These are phyloP conservation scores for Bilobella aurantiaca DNA, from an alignment of 1,140 invertebrate genomes.

Conservation along the genomic window DNA sequence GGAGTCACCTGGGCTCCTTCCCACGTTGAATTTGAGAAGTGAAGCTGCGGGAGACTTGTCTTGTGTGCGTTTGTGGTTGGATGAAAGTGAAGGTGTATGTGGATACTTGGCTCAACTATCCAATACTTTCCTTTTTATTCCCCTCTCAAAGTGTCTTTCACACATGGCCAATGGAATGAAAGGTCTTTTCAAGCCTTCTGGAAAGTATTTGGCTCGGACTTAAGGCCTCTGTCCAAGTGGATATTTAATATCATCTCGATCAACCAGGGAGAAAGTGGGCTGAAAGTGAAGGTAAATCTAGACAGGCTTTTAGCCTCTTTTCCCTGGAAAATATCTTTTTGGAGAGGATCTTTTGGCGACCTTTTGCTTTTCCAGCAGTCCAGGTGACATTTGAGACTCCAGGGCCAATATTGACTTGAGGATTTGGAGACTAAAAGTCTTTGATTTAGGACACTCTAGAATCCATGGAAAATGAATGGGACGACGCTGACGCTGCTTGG, in stretches of 20 bases:
- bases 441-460: constrained; percentile 6
- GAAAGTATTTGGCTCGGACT: no score
- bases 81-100: no score
- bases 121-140: constrained; percentile 18
- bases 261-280: background rate
- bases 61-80: no score
- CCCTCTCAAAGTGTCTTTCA: constrained; percentile 11
- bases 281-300: background rate
- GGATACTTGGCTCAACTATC: no score
- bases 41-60: no score
- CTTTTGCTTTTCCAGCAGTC: constrained; percentile 20
- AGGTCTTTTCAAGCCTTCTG: no score
- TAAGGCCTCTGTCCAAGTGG: no score
- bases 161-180: constrained; percentile 4
- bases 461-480: constrained; percentile 12
- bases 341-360: constrained; percentile 12
- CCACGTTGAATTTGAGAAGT: no score
- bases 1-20: constrained; percentile 27
- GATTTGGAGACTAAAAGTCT: constrained; percentile 17
- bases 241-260: background rate
- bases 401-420: constrained; percentile 31
- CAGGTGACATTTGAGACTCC: constrained; percentile 33
- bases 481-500: no score
- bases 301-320: background rate
- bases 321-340: constrained; percentile 14